phyloP scores from a whole-genome alignment of 2,888 invertebrate genomes.

The Drosophila antonietae region DNA sequence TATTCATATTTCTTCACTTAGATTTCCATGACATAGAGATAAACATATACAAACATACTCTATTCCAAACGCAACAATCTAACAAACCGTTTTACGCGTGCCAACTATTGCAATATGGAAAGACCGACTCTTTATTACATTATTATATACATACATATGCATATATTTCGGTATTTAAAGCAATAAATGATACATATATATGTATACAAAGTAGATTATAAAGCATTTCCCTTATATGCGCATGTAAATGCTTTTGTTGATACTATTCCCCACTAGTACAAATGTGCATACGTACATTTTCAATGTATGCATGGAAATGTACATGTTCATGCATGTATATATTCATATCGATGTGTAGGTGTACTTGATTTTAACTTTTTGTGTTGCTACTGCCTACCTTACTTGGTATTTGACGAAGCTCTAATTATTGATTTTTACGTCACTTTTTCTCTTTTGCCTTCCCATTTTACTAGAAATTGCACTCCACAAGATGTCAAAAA shows the following conservation, averaged over 20 bases:
- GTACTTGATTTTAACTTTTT: slow-evolving; percentile 5
- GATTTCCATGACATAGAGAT: background rate
- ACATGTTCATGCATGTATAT: background rate
- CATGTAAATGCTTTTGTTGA: slow-evolving; percentile 14
- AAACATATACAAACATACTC: background rate
- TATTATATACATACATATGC: no score
- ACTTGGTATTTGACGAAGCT: slow-evolving; percentile 40
- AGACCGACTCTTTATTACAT: background rate
- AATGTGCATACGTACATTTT: slow-evolving; percentile 1
- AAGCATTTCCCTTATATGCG: background rate
- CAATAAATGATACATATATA: background rate
- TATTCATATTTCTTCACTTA: background rate
- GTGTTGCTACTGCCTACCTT: slow-evolving; percentile 58
- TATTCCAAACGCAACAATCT: background rate
- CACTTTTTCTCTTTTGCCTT: slow-evolving; percentile 42
- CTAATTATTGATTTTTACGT: slow-evolving; percentile 71
- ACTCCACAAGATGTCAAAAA: slow-evolving; percentile 31
- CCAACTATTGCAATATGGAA: background rate
- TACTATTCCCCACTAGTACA: background rate
- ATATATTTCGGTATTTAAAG: background rate
- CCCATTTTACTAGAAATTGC: slow-evolving; percentile 23
- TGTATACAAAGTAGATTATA: background rate
- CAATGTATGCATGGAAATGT: background rate
- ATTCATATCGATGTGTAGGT: slow-evolving; percentile 1
- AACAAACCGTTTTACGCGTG: background rate